Base-by-base conservation (phyloP, 2,888 invertebrate species). In the Eupithecia tripunctaria region DNA sequence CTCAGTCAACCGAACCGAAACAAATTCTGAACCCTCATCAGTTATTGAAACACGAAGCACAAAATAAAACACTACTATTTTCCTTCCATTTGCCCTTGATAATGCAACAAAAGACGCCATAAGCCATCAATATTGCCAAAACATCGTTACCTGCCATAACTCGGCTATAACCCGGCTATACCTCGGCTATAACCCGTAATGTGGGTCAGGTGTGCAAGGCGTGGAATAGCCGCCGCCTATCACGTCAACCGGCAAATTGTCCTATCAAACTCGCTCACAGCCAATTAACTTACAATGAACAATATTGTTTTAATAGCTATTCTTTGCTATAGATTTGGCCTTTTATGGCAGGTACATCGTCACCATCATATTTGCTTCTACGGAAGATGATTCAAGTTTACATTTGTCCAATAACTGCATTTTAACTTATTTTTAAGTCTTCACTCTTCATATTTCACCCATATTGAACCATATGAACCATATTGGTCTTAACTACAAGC, bases 221-320 rank as follows among this genome's bases (percentile, higher is more conserved):
- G 67, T 51, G 60, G 29, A 64, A 68, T 76, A 65, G 64, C 64
- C 59, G 47, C 64, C 68, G 72, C 67, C 12, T 25, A 56, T 10
- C 65, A 64, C 67, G 64, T 74, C 68, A 70, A 74, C 69, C 77
- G 74, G 43, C 64, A 77, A 79, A 79, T 77, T 77, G 74, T 75
- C 70, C 72, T 75, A 71, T 76, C 79, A 68, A 36, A 72, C 69
- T 68, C 67, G 69, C 66, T 56, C 64, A 43, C 43, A 67, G 60
- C 74, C 72, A 67, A 72, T 75, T 63, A 71, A 63, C 67, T 69
- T 62, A 63, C 62, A 74, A 62, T 74, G 38, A 69, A 71, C 64
- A 14, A 36, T 36, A 15, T 38, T 25, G 64, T 38, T 64, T 64
- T 64, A 64, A 64, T 64, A 64, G n/a, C n/a, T 38, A 14, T 36